phyloP scores from a whole-genome alignment of 2,888 invertebrate species.

The Andricus curvator region DNA sequence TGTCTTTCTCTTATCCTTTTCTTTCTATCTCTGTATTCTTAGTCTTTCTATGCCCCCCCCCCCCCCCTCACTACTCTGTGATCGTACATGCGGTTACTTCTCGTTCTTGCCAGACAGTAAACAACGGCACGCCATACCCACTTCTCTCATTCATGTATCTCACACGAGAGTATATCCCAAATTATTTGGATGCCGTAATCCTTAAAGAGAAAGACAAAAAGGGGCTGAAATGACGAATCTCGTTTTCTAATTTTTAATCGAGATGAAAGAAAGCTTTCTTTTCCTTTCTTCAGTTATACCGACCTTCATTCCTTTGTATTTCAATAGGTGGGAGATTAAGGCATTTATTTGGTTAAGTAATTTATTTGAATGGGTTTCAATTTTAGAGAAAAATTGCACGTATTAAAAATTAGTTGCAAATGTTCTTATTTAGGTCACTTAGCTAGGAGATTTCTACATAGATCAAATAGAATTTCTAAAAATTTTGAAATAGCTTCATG shows the following conservation, averaged over 20 bases:
- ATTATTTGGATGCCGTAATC: conserved; percentile 61
- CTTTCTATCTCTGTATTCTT: conserved; percentile 48
- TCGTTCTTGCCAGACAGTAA: conserved; percentile 70
- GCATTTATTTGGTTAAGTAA: not conserved
- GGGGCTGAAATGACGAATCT: not conserved
- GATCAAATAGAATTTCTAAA: too few species aligned
- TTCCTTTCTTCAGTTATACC: not conserved
- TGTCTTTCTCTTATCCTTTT: conserved; percentile 58
- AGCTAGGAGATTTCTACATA: too few species aligned
- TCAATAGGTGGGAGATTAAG: not conserved
- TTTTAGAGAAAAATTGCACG: too few species aligned
- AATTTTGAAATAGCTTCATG: too few species aligned
- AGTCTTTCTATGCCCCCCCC: conserved; percentile 56
- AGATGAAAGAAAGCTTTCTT: not conserved
- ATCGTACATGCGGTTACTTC: conserved; percentile 61
- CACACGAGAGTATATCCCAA: conserved; percentile 56
- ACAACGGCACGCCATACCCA: conserved; percentile 64
- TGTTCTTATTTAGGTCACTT: too few species aligned
- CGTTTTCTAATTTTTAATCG: not conserved
- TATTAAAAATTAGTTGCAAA: too few species aligned
- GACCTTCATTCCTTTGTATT: not conserved
- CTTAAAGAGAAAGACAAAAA: not conserved
- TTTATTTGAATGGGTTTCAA: too few species aligned
- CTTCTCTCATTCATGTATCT: conserved; percentile 66
- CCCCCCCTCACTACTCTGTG: conserved; percentile 54